These are phyloP conservation scores for Hyaena hyaena DNA, from an alignment of 2,113 vertebrate species.

Conservation along the genomic window DNA sequence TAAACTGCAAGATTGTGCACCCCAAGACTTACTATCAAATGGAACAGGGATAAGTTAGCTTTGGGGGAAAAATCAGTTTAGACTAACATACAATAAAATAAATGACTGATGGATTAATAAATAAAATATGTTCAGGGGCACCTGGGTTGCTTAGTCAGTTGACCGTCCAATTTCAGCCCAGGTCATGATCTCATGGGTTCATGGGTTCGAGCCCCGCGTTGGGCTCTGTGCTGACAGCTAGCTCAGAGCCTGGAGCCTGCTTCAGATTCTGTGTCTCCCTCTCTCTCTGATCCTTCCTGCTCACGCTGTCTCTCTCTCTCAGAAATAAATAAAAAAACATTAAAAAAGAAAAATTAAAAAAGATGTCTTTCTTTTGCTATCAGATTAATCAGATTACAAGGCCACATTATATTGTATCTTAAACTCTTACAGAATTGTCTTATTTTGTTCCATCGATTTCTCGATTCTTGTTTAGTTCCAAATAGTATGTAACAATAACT, in stretches of 20 bases:
- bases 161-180: too few species aligned
- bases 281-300: too few species aligned
- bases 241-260: too few species aligned
- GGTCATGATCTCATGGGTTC: too few species aligned
- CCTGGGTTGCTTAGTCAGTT: too few species aligned
- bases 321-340: too few species aligned
- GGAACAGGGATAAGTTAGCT: slow-evolving; percentile 12
- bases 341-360: too few species aligned
- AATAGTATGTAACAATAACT: not conserved
- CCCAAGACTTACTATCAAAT: not conserved
- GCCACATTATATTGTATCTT: not conserved
- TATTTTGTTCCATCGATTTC: not conserved
- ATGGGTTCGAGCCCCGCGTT: too few species aligned
- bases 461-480: not conserved
- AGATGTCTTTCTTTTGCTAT: not conserved
- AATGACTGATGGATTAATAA: slow-evolving; percentile 8
- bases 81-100: not conserved
- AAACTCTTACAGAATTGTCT: not conserved
- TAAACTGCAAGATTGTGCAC: too few species aligned
- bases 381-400: not conserved
- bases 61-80: not conserved
- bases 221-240: too few species aligned
- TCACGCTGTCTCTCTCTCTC: too few species aligned
- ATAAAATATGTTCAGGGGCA: not conserved
- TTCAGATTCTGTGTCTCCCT: too few species aligned